phyloP scores from a whole-genome alignment of 2,797 vertebrate genomes.

The Sebastes vulpes region DNA sequence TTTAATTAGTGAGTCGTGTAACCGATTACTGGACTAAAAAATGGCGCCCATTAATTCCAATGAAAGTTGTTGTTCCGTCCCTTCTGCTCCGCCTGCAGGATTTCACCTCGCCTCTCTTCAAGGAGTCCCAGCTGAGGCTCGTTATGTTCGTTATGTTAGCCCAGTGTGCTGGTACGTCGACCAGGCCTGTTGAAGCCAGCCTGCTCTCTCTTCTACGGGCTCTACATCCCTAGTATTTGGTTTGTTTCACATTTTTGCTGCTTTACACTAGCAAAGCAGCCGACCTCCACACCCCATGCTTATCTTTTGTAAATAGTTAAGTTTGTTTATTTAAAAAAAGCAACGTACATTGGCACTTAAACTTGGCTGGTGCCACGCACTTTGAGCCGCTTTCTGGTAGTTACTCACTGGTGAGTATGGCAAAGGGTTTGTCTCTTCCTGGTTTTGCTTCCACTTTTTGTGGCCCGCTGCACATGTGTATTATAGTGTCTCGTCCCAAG shows the following conservation, averaged over 20 bases:
- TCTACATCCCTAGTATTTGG: not conserved
- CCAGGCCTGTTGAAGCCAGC: not conserved
- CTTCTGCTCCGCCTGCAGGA: not conserved
- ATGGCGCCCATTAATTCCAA: not conserved
- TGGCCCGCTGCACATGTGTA: not conserved
- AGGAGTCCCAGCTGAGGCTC: not conserved
- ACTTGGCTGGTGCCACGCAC: not conserved
- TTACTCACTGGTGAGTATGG: not conserved
- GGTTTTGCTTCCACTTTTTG: not conserved
- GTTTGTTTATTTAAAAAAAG: conserved; percentile 4
- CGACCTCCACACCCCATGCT: not conserved
- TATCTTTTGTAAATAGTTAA: conserved; percentile 14
- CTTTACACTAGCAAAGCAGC: not conserved
- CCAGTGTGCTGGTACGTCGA: not conserved
- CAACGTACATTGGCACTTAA: not conserved
- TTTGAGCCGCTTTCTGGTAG: not conserved
- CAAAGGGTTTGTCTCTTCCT: not conserved
- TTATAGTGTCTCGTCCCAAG: not conserved
- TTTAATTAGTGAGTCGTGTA: not conserved
- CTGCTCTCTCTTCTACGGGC: not conserved
- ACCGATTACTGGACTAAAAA: not conserved
- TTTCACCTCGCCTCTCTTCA: not conserved
- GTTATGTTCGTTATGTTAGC: not conserved
- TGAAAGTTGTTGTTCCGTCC: not conserved
- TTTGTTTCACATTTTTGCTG: not conserved